Evolutionary conservation across 2,888 invertebrate genomes (phyloP).

Genomic region (Leptinotarsa rubiginosa): DNA sequence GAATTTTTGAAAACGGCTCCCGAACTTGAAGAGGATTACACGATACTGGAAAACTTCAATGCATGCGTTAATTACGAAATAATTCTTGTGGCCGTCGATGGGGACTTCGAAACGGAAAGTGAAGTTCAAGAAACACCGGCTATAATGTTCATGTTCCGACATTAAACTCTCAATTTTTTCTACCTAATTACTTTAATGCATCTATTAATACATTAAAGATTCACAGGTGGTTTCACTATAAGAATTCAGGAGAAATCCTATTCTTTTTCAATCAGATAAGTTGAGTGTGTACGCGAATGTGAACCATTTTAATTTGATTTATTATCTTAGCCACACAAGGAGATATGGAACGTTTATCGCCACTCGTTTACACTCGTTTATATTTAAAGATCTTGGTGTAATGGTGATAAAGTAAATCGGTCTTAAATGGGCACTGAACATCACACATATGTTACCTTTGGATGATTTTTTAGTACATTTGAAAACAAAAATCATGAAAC

Average conservation of each 20-base stretch:
- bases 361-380: neutral
- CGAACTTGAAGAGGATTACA: constrained; percentile 55
- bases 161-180: constrained; percentile 17
- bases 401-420: neutral
- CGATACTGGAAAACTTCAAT: constrained; percentile 56
- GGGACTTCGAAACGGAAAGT: constrained; percentile 56
- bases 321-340: constrained; percentile 15
- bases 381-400: neutral
- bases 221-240: constrained; percentile 24
- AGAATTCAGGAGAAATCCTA: constrained; percentile 24
- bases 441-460: neutral
- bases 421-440: neutral
- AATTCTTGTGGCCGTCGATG: constrained; percentile 57
- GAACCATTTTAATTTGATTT: constrained; percentile 23
- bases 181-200: constrained; percentile 23
- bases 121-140: constrained; percentile 55
- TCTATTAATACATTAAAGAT: constrained; percentile 14
- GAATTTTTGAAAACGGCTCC: constrained; percentile 53
- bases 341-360: neutral
- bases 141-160: constrained; percentile 47
- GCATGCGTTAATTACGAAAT: constrained; percentile 59
- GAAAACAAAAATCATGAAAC: too few relatives aligned
- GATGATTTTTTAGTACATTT: neutral
- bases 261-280: constrained; percentile 21
- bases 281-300: constrained; percentile 13